Evolutionary conservation across 2,797 vertebrate species (phyloP).

Genomic region (Anguilla anguilla): DNA sequence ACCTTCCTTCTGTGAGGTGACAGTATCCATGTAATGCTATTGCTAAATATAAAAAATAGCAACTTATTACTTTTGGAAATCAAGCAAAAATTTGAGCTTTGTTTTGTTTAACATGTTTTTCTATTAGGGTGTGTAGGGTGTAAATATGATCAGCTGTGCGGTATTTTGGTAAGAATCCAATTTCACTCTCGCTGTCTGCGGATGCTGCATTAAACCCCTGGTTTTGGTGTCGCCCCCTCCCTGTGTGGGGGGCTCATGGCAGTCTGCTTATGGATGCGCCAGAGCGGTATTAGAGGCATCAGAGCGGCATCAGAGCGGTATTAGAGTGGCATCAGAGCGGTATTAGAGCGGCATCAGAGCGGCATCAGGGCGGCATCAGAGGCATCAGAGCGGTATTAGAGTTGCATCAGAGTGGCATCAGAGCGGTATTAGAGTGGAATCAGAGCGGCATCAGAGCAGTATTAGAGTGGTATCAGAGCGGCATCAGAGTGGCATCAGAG

Average conservation of each 20-base stretch:
- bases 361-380: background rate
- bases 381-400: too few relatives aligned
- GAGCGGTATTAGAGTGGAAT: background rate
- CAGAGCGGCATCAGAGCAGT: background rate
- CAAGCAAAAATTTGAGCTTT: too few relatives aligned
- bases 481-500: too few relatives aligned
- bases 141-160: too few relatives aligned
- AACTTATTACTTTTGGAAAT: too few relatives aligned
- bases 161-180: too few relatives aligned
- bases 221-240: background rate
- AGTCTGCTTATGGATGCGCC: background rate
- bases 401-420: background rate
- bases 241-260: background rate
- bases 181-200: background rate
- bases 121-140: too few relatives aligned
- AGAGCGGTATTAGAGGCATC: background rate
- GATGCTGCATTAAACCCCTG: constrained; percentile 2
- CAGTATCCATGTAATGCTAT: too few relatives aligned
- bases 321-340: background rate
- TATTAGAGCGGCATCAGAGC: too few relatives aligned
- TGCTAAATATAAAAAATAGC: too few relatives aligned
- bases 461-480: background rate
- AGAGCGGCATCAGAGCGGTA: background rate
- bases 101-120: too few relatives aligned
- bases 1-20: too few relatives aligned